A percentile compares a stretch with the other conserved stretches of the same genome.
These are phyloP conservation scores for Papio anubis DNA, from an alignment of 2,113 vertebrate genomes.

Conservation along the genomic window DNA sequence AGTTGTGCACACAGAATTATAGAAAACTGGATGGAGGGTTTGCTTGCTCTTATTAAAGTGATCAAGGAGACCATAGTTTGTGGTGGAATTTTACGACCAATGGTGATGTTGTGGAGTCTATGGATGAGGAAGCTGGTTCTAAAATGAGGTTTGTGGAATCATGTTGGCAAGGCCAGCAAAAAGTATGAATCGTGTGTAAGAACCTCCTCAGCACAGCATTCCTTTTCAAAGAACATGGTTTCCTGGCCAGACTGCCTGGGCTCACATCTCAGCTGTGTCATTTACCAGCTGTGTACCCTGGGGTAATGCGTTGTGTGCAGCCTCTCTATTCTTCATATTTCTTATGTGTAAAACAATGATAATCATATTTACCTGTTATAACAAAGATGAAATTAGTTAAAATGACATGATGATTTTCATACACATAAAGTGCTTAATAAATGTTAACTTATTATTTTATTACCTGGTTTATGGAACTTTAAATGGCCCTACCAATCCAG, in stretches of 20 bases:
- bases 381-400: background rate
- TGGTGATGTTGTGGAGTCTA: background rate
- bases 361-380: background rate
- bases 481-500: background rate
- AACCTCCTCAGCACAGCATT: background rate
- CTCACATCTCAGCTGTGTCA: background rate
- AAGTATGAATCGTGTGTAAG: background rate
- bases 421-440: background rate
- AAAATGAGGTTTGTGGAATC: background rate
- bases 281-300: background rate
- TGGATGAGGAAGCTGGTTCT: background rate
- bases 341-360: background rate
- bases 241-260: background rate
- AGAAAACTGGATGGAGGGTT: background rate
- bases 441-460: background rate
- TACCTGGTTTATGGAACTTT: background rate
- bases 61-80: background rate
- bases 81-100: background rate
- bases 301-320: accelerated
- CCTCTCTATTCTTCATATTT: background rate
- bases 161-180: background rate
- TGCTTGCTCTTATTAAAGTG: background rate
- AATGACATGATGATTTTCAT: background rate
- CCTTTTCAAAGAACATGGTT: background rate
- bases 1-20: background rate